Conservation (phyloP, 2,888 invertebrate genomes). For the Drosophila neotestacea region DNA sequence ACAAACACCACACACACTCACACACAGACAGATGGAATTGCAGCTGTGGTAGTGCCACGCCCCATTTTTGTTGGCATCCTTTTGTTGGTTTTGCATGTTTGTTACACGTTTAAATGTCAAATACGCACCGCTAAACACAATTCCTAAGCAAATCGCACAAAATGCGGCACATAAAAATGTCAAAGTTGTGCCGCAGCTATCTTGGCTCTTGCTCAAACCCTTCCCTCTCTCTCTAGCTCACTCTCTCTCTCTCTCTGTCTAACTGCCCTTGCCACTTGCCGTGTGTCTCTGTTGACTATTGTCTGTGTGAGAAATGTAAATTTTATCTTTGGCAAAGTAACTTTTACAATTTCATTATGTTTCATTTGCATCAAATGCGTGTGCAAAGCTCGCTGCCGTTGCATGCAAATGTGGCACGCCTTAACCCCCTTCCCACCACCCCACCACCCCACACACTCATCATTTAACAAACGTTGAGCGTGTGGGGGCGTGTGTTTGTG, state of each 20-base stretch:
- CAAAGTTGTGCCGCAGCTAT: slow-evolving; percentile 66
- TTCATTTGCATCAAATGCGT: slow-evolving; percentile 78
- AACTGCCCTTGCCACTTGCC: slow-evolving; percentile 1
- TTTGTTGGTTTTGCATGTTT: slow-evolving; percentile 62
- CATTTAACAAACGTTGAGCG: slow-evolving; percentile 28
- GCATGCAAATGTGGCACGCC: slow-evolving; percentile 70
- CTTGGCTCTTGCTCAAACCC: not conserved
- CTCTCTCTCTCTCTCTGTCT: not conserved
- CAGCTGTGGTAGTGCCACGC: slow-evolving; percentile 5
- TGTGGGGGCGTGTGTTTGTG: slow-evolving; percentile 1
- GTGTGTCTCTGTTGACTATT: slow-evolving; percentile 36
- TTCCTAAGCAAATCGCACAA: slow-evolving; percentile 78
- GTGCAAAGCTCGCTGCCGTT: slow-evolving; percentile 48
- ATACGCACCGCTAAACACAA: slow-evolving; percentile 76
- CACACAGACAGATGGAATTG: not conserved
- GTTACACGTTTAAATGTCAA: slow-evolving; percentile 79
- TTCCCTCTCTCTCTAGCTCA: not conserved
- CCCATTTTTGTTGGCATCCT: not conserved
- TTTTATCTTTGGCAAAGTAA: slow-evolving; percentile 76
- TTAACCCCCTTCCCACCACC: not conserved
- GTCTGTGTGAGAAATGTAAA: slow-evolving; percentile 73
- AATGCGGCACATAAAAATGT: slow-evolving; percentile 75
- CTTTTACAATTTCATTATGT: slow-evolving; percentile 81
- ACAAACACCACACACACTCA: slow-evolving; percentile 47
- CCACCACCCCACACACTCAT: not conserved